Conservation (phyloP, 1,140 invertebrate species). For the Coenobita brevimanus region DNA sequence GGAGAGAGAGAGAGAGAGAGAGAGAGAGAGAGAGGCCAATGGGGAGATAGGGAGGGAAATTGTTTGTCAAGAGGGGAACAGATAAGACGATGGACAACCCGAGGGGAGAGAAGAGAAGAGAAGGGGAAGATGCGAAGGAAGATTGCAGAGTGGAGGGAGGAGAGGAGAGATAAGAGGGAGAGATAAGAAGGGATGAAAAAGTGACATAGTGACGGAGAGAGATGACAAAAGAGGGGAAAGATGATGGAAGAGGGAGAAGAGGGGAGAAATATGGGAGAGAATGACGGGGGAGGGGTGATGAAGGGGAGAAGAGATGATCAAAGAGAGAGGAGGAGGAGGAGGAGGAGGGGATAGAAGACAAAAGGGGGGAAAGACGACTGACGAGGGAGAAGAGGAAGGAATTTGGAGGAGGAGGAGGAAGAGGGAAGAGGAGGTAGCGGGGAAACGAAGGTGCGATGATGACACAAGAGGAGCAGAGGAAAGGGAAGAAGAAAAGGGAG, state of each 20-base stretch:
- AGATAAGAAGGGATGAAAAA: not conserved
- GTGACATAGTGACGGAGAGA: not conserved
- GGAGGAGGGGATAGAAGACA: not conserved
- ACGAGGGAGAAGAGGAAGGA: too few species aligned
- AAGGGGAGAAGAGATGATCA: not conserved
- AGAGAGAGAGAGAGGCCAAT: too few species aligned
- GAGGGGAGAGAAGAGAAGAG: too few species aligned
- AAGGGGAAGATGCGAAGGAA: too few species aligned
- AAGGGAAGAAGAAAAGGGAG: too few species aligned
- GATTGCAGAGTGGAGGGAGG: not conserved
- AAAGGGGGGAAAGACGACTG: not conserved
- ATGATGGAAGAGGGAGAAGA: not conserved
- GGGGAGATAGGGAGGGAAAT: too few species aligned
- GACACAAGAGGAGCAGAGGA: not conserved
- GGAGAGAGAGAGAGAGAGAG: not conserved
- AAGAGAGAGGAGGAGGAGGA: not conserved
- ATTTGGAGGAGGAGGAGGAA: not conserved
- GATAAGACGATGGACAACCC: too few species aligned
- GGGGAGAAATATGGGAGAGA: not conserved
- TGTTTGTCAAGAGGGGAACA: too few species aligned
- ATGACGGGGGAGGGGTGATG: not conserved
- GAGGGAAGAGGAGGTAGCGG: not conserved
- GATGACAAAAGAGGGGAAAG: not conserved
- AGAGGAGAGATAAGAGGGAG: not conserved
- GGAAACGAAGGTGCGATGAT: not conserved